Percentiles rank a stretch among this genome's conserved stretches.
These are phyloP conservation scores for Eilema griseolum DNA, from an alignment of 2,888 invertebrate genomes.

Conservation along the genomic window DNA sequence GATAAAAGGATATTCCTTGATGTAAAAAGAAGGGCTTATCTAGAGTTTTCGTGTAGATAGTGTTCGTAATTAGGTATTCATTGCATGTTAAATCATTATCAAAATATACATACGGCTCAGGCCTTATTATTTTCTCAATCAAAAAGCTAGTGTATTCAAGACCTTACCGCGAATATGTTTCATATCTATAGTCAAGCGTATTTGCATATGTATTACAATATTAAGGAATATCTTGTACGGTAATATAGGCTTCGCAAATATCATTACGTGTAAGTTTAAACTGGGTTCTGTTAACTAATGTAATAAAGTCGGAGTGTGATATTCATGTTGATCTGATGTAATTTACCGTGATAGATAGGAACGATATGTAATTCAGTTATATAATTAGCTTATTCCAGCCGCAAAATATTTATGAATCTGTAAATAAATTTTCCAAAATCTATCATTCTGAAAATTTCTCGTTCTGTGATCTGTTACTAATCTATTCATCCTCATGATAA, in stretches of 20 bases:
- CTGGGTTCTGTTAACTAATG: conserved; percentile 44
- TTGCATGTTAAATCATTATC: not conserved
- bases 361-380: conserved; percentile 15
- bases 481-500: no score
- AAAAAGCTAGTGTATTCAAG: conserved; percentile 4
- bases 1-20: not conserved
- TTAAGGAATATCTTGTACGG: conserved; percentile 32
- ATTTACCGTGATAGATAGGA: conserved; percentile 27
- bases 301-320: conserved; percentile 36
- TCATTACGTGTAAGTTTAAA: conserved; percentile 45
- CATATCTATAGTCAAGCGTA: conserved; percentile 18
- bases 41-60: not conserved
- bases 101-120: no score
- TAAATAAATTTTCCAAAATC: not conserved
- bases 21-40: not conserved
- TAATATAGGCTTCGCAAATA: conserved; percentile 36
- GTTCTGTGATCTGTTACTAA: not conserved
- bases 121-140: no score
- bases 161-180: conserved; percentile 11
- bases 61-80: not conserved
- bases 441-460: not conserved
- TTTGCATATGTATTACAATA: conserved; percentile 40
- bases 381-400: not conserved
- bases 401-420: not conserved
- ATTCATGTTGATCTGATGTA: conserved; percentile 40